Conservation (phyloP, 2,888 invertebrate species). For the Notocelia uddmanniana region DNA sequence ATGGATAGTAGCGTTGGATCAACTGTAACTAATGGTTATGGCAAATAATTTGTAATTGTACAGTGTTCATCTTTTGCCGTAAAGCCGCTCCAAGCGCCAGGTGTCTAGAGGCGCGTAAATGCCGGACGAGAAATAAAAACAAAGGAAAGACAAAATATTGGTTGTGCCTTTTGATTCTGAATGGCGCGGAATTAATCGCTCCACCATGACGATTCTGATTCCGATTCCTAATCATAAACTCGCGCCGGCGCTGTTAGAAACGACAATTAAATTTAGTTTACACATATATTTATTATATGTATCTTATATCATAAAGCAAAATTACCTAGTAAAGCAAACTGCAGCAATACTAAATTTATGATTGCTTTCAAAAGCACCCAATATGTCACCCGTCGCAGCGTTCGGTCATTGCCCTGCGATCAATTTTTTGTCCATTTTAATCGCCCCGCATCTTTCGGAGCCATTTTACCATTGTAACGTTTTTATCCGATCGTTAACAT, state of each 20-base stretch:
- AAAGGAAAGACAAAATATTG: too few relatives aligned
- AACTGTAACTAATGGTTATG: conserved; percentile 2
- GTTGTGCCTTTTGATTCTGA: too few relatives aligned
- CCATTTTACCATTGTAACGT: conserved; percentile 17
- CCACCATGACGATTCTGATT: too few relatives aligned
- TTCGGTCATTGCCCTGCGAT: conserved; percentile 20
- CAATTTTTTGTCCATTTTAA: conserved; percentile 25
- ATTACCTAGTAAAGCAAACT: neutral
- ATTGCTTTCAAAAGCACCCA: neutral
- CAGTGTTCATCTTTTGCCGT: neutral
- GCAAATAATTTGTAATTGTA: conserved; percentile 2
- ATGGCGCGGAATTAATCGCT: too few relatives aligned
- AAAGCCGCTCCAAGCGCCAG: too few relatives aligned
- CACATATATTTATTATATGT: too few relatives aligned
- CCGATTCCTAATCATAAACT: too few relatives aligned
- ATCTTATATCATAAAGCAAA: neutral
- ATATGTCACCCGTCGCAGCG: conserved; percentile 7
- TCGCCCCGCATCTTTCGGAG: neutral
- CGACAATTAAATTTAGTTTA: too few relatives aligned
- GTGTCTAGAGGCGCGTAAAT: too few relatives aligned
- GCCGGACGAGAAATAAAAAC: too few relatives aligned
- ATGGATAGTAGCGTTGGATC: neutral
- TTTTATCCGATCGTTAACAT: conserved; percentile 13
- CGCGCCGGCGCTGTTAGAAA: too few relatives aligned
- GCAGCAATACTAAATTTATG: neutral